Conservation (phyloP, 2,113 vertebrate species). For the Dermatemys mawii region DNA sequence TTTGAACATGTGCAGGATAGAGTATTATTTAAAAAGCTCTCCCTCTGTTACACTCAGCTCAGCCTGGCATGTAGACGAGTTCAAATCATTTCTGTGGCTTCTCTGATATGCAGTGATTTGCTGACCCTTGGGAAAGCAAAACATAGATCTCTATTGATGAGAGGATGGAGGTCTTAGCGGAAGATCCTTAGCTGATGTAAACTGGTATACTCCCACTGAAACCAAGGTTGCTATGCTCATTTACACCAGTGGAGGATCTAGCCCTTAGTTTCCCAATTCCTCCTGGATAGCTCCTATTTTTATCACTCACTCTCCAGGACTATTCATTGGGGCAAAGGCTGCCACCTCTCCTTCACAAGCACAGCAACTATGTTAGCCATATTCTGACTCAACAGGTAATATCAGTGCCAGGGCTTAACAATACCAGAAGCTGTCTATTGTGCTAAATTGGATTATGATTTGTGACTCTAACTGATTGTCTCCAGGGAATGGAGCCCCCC, state of each 20-base stretch:
- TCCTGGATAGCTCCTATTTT: neutral
- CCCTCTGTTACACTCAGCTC: neutral
- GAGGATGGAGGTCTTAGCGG: neutral
- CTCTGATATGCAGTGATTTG: neutral
- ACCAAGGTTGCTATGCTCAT: too few species aligned
- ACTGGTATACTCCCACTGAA: neutral
- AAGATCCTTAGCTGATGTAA: neutral
- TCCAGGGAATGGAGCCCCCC: neutral
- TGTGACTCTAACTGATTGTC: neutral
- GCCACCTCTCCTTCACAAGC: neutral
- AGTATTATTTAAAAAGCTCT: neutral
- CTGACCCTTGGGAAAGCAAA: neutral
- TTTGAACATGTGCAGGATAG: neutral
- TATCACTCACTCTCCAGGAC: neutral
- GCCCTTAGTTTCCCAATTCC: neutral
- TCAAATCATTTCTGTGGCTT: neutral
- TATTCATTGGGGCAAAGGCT: neutral
- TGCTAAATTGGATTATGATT: neutral
- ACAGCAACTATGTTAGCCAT: neutral
- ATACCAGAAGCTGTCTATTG: neutral
- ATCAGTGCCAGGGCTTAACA: neutral
- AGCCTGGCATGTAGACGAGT: accelerated
- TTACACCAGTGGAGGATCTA: too few species aligned
- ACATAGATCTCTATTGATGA: neutral
- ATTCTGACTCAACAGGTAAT: neutral